phyloP scores from a whole-genome alignment of 2,888 invertebrate genomes.

The Acleris cristana region DNA sequence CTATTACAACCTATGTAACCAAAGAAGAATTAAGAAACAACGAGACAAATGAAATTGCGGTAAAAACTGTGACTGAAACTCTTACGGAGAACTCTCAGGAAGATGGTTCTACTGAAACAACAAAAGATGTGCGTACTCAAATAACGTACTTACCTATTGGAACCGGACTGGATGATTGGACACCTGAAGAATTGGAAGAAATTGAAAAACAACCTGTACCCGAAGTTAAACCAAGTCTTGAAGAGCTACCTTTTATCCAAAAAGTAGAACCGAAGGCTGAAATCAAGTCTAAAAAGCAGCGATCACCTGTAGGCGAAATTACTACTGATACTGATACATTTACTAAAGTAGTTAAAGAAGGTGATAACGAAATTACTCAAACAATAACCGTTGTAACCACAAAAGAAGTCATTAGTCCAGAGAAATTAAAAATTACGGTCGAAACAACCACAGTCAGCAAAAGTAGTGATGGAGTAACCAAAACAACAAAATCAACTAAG shows the following conservation, averaged over 20 bases:
- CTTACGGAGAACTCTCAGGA: constrained; percentile 71
- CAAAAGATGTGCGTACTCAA: constrained; percentile 77
- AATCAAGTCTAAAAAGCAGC: constrained; percentile 65
- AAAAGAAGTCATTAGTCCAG: constrained; percentile 77
- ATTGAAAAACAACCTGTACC: constrained; percentile 62
- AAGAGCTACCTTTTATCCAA: constrained; percentile 52
- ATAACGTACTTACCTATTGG: constrained; percentile 78
- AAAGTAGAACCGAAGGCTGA: constrained; percentile 53
- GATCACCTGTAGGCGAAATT: constrained; percentile 76
- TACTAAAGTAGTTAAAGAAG: constrained; percentile 73
- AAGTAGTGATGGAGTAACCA: constrained; percentile 73
- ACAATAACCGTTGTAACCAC: constrained; percentile 79
- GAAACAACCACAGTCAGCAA: constrained; percentile 79
- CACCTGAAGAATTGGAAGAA: constrained; percentile 73
- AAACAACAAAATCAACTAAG: constrained; percentile 80
- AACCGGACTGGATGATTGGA: constrained; percentile 74
- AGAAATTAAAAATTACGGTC: constrained; percentile 75
- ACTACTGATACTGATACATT: constrained; percentile 77
- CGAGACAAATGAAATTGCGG: constrained; percentile 70
- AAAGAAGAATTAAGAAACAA: constrained; percentile 74
- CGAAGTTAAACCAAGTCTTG: constrained; percentile 54
- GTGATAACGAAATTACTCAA: constrained; percentile 74
- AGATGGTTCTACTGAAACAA: constrained; percentile 75
- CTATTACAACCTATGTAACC: constrained; percentile 70
- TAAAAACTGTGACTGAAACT: constrained; percentile 77